These are phyloP conservation scores for Zaprionus obscuricornis DNA, from an alignment of 2,888 invertebrate genomes.

Conservation along the genomic window DNA sequence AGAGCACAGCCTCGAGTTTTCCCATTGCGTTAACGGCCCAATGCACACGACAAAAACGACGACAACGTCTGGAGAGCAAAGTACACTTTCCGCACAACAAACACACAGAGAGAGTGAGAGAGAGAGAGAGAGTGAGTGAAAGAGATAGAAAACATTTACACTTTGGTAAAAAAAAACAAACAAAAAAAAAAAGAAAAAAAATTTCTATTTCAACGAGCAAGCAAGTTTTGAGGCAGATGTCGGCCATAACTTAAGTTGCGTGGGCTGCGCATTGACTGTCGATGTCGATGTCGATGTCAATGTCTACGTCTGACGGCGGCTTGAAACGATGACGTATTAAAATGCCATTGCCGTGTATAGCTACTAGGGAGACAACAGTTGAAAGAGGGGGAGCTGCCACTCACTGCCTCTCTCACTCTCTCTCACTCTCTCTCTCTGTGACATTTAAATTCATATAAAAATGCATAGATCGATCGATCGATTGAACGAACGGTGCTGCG, in stretches of 20 bases:
- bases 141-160: too few relatives aligned
- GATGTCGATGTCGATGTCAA: not conserved
- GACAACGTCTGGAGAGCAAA: not conserved
- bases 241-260: slow-evolving; percentile 70
- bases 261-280: slow-evolving; percentile 45
- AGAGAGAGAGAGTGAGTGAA: too few relatives aligned
- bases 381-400: not conserved
- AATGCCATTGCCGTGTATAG: slow-evolving; percentile 49
- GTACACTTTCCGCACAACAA: not conserved
- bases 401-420: slow-evolving; percentile 6
- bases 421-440: slow-evolving; percentile 29
- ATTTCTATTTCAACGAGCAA: slow-evolving; percentile 59
- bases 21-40: slow-evolving; percentile 60
- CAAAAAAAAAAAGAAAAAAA: slow-evolving; percentile 29
- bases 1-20: slow-evolving; percentile 31
- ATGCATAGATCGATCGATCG: slow-evolving; percentile 66
- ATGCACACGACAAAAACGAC: slow-evolving; percentile 43
- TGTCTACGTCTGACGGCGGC: slow-evolving; percentile 28
- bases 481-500: slow-evolving; percentile 65
- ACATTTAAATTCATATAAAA: slow-evolving; percentile 76
- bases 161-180: slow-evolving; percentile 74
- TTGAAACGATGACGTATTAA: slow-evolving; percentile 72
- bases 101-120: too few relatives aligned
- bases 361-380: slow-evolving; percentile 1
- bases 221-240: slow-evolving; percentile 72